Evolutionary conservation across 2,888 invertebrate species (phyloP).

Genomic region (Sipha maydis): DNA sequence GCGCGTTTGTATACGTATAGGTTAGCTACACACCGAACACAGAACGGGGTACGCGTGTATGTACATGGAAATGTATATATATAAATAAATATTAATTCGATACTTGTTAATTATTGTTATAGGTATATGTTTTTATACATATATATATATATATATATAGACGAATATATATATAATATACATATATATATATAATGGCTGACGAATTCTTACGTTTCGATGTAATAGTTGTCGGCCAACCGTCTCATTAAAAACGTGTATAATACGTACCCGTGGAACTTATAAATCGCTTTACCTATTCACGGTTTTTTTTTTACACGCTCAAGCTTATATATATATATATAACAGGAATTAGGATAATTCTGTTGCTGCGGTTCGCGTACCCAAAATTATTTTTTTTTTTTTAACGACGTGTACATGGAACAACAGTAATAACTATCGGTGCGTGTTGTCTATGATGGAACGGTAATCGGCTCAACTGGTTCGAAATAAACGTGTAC

Average conservation of each 20-base stretch:
- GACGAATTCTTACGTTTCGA: not conserved
- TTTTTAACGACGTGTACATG: not conserved
- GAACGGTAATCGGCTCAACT: not conserved
- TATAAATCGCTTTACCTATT: too few relatives aligned
- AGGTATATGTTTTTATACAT: not conserved
- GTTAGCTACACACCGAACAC: not conserved
- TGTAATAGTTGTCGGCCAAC: not conserved
- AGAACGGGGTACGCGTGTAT: not conserved
- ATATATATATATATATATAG: too few relatives aligned
- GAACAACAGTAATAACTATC: not conserved
- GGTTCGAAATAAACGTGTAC: not conserved
- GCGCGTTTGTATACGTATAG: too few relatives aligned
- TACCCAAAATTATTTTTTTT: not conserved
- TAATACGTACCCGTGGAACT: too few relatives aligned
- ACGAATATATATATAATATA: too few relatives aligned
- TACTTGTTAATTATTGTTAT: conserved; percentile 20
- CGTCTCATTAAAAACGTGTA: not conserved
- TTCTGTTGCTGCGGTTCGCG: not conserved
- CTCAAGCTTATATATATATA: not conserved
- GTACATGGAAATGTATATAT: not conserved
- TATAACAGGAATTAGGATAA: not conserved
- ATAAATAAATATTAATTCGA: not conserved
- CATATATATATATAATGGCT: not conserved
- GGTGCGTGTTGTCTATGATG: not conserved
- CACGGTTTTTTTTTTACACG: too few relatives aligned